Conservation (phyloP, 2,888 invertebrate genomes). For the Patella depressa region DNA sequence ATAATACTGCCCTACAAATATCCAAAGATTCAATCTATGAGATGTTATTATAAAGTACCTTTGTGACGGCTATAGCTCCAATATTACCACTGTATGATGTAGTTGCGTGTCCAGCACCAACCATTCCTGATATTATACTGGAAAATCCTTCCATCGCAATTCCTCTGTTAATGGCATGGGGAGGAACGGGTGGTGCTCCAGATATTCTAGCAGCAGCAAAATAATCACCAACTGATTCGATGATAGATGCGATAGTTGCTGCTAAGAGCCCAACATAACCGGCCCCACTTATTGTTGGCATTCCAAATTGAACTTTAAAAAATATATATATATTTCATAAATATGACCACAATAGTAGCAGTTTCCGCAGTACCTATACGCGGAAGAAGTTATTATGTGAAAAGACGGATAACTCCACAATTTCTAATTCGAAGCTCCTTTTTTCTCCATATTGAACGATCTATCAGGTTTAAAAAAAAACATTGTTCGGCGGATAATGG, state of each 20-base stretch:
- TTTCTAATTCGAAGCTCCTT: no score
- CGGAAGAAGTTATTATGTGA: no score
- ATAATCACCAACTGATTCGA: constrained; percentile 82
- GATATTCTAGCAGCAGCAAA: constrained; percentile 82
- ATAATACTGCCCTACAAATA: no score
- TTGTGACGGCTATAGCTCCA: constrained; percentile 89
- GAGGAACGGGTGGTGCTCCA: constrained; percentile 85
- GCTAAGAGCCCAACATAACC: constrained; percentile 63
- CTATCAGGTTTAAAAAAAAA: no score
- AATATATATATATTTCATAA: background rate
- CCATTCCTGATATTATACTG: constrained; percentile 84
- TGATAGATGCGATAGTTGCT: constrained; percentile 59
- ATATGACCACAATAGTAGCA: no score
- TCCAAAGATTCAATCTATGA: no score
- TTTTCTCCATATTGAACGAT: no score
- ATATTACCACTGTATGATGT: constrained; percentile 92
- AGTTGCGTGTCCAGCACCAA: constrained; percentile 89
- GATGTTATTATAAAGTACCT: constrained; percentile 73
- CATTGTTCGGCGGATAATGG: no score
- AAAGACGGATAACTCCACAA: no score
- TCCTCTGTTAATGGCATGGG: constrained; percentile 86
- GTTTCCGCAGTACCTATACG: no score
- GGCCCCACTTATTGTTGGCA: constrained; percentile 60
- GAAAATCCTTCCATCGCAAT: constrained; percentile 83
- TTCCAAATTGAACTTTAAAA: constrained; percentile 73